Conservation (phyloP, 2,888 invertebrate genomes). For the Thereva nobilitata region DNA sequence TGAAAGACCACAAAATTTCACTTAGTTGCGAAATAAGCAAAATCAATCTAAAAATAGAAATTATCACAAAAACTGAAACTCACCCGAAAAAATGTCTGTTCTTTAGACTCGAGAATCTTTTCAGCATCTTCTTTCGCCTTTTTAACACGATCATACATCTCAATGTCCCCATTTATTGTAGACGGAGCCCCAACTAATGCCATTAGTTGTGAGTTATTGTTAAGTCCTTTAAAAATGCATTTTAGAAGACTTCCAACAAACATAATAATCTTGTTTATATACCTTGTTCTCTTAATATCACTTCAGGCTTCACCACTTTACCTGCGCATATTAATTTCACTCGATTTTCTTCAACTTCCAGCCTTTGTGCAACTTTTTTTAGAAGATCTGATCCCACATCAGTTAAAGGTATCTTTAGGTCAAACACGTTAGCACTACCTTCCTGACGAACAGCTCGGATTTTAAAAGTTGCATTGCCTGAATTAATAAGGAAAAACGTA, state of each 20-base stretch:
- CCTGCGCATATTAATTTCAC: slow-evolving; percentile 65
- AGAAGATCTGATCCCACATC: slow-evolving; percentile 64
- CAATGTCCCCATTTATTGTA: slow-evolving; percentile 57
- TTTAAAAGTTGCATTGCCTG: slow-evolving; percentile 72
- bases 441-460: slow-evolving; percentile 65
- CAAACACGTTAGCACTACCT: slow-evolving; percentile 61
- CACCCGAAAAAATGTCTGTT: slow-evolving; percentile 39
- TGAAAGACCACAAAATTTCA: no score
- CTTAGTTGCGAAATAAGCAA: no score
- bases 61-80: neutral
- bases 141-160: slow-evolving; percentile 64
- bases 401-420: slow-evolving; percentile 64
- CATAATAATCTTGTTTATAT: neutral
- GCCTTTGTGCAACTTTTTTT: slow-evolving; percentile 59
- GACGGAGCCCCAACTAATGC: slow-evolving; percentile 60
- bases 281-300: slow-evolving; percentile 22
- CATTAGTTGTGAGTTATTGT: slow-evolving; percentile 71
- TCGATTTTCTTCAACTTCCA: slow-evolving; percentile 58
- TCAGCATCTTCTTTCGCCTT: slow-evolving; percentile 63
- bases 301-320: slow-evolving; percentile 22
- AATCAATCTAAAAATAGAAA: neutral
- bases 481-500: neutral
- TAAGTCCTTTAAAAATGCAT: slow-evolving; percentile 53
- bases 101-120: slow-evolving; percentile 60
- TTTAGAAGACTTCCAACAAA: neutral